Base-by-base conservation (phyloP, 2,888 invertebrate genomes). In the Drosophila mettleri region DNA sequence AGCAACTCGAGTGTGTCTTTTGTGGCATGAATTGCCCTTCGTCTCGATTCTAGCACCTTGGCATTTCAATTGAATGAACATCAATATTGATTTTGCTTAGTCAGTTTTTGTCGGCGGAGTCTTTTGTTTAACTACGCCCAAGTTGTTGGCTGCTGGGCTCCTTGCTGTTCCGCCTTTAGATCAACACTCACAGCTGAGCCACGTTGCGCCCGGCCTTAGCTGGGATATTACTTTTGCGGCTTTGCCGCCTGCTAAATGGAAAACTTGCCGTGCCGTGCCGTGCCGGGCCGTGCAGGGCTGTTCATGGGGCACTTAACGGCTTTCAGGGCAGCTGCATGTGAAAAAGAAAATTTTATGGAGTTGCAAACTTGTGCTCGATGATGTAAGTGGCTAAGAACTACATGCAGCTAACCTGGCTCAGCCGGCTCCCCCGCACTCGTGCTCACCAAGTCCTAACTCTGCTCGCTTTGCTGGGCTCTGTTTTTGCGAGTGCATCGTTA, bases 321-420 rank as follows among this genome's bases (percentile, higher is more conserved):
- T 80, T 81, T 84, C 79, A 69, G 70, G 76, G 33, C 48, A 33
- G 48, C 48, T 58, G 69, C 57, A 69, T 69, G 69, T 52, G 45
- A 59, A 49, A 49, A 39, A 59, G 61, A 72, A 74, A 73, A 75
- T 72, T 85, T 85, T 81, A 59, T 81, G 62, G 68, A 86, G 80
- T 79, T 73, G 73, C 78, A 69, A 86, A 86, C 86, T 85, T 86
- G 79, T 86, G 83, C 66, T 70, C 62, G 68, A 79, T 86, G 80
- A 70, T 86, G 70, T 76, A 86, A 85, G 81, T 85, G 83, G 73
- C 79, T 64, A 53, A 76, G 70, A 76, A 81, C 59, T 74, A 77
- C 65, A 69, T 59, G 69, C 63, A 63, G 51, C 49, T 48, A 53
- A 53, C 31, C 24, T 31, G 39, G n/a, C 22, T 24, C 16, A 8